These are phyloP conservation scores for Lepidochrysops patricia DNA, from an alignment of 2,888 invertebrate species.

Conservation along the genomic window DNA sequence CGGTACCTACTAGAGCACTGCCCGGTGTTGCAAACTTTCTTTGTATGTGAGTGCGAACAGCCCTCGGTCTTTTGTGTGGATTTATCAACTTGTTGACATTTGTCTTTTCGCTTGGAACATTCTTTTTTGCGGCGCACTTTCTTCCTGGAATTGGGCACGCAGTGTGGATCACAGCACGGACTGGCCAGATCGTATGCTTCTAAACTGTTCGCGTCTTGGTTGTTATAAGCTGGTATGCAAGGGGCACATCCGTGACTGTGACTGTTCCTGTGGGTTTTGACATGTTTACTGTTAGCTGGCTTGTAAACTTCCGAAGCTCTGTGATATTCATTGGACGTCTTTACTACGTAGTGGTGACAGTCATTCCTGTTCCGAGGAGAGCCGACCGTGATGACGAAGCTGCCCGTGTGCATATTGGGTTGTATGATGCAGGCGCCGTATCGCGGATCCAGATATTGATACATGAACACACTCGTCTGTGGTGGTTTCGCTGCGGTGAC, in stretches of 20 bases:
- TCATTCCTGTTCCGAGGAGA: constrained; percentile 79
- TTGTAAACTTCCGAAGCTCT: constrained; percentile 50
- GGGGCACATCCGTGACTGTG: constrained; percentile 80
- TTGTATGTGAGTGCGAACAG: constrained; percentile 62
- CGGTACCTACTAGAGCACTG: constrained; percentile 67
- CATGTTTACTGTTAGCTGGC: constrained; percentile 45
- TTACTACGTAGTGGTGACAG: constrained; percentile 81
- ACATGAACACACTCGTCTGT: constrained; percentile 71
- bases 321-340: constrained; percentile 49
- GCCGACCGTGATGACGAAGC: constrained; percentile 82
- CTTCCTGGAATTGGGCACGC: constrained; percentile 79
- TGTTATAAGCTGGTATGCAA: constrained; percentile 77
- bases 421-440: constrained; percentile 81
- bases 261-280: constrained; percentile 47
- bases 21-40: constrained; percentile 54
- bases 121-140: constrained; percentile 72
- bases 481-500: constrained; percentile 69
- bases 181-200: constrained; percentile 91
- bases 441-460: constrained; percentile 81
- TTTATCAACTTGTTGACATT: constrained; percentile 69
- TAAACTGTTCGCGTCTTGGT: constrained; percentile 83
- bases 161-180: constrained; percentile 90
- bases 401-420: constrained; percentile 78
- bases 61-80: constrained; percentile 61
- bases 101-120: constrained; percentile 76